phyloP scores from a whole-genome alignment of 1,140 invertebrate genomes.

The Eumaeus atala region DNA sequence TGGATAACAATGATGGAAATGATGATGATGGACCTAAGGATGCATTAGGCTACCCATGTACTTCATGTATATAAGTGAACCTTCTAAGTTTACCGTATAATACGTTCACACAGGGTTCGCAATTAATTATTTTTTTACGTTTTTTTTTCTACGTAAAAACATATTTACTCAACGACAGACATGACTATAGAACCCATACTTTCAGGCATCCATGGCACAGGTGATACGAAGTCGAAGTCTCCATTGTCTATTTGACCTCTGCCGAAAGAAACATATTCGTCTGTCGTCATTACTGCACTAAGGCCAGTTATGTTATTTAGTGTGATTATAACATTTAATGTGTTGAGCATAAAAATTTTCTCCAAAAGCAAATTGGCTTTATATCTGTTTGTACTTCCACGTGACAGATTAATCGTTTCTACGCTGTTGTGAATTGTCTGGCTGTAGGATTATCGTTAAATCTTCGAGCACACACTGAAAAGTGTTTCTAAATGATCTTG shows the following conservation, averaged over 20 bases:
- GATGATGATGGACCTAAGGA: too few relatives aligned
- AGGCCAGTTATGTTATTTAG: not conserved
- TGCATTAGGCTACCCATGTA: too few relatives aligned
- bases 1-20: too few relatives aligned
- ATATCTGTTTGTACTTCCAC: not conserved
- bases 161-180: too few relatives aligned
- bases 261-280: not conserved
- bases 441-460: not conserved
- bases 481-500: too few relatives aligned
- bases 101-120: too few relatives aligned
- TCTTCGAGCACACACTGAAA: too few relatives aligned
- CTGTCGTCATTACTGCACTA: not conserved
- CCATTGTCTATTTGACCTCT: not conserved
- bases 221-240: not conserved
- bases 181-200: not conserved
- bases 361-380: slow-evolving; percentile 6
- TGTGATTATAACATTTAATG: not conserved
- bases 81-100: too few relatives aligned
- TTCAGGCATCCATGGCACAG: slow-evolving; percentile 6
- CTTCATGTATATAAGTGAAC: too few relatives aligned
- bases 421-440: not conserved
- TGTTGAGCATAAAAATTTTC: slow-evolving; percentile 10
- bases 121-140: too few relatives aligned
- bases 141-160: too few relatives aligned
- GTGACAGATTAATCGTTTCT: not conserved